A percentile compares a stretch with the other conserved stretches of the same genome.
Evolutionary conservation across 1,140 invertebrate genomes (phyloP).

Genomic region (Pemphigus obesinymphae): DNA sequence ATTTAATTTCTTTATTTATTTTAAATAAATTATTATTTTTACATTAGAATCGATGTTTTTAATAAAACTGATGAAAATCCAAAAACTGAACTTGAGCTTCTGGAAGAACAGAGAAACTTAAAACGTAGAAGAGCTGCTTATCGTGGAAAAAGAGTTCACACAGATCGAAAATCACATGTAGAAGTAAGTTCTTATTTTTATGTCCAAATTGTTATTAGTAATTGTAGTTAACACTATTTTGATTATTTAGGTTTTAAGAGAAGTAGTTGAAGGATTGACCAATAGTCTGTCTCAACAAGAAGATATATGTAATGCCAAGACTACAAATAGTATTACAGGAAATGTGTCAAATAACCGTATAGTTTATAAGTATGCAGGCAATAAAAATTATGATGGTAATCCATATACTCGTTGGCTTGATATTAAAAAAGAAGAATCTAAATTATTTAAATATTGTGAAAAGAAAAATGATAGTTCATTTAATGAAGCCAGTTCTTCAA

Average conservation of each 20-base stretch:
- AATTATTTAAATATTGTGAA: not conserved
- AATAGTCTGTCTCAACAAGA: not conserved
- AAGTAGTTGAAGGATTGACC: constrained; percentile 36
- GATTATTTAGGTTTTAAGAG: constrained; percentile 29
- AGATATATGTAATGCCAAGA: not conserved
- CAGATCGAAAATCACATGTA: constrained; percentile 38
- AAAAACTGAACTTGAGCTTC: constrained; percentile 28
- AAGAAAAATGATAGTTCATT: not conserved
- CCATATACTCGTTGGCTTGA: constrained; percentile 24
- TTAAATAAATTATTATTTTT: not conserved
- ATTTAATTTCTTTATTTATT: too few relatives aligned
- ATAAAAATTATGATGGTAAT: not conserved
- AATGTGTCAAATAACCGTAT: not conserved
- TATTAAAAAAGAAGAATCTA: constrained; percentile 33
- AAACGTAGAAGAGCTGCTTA: constrained; percentile 42
- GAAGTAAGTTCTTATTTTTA: constrained; percentile 38
- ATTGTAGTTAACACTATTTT: too few relatives aligned
- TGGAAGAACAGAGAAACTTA: constrained; percentile 38
- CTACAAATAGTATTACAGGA: not conserved
- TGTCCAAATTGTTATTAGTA: too few relatives aligned
- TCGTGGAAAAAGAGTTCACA: constrained; percentile 40
- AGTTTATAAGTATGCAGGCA: constrained; percentile 18
- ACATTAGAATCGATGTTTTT: not conserved
- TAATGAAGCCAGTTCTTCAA: not conserved
- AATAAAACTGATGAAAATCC: not conserved